A percentile compares a stretch with the other conserved stretches of the same genome.
These are phyloP conservation scores for Carduelis carduelis DNA, from an alignment of 2,797 vertebrate species.

Conservation along the genomic window DNA sequence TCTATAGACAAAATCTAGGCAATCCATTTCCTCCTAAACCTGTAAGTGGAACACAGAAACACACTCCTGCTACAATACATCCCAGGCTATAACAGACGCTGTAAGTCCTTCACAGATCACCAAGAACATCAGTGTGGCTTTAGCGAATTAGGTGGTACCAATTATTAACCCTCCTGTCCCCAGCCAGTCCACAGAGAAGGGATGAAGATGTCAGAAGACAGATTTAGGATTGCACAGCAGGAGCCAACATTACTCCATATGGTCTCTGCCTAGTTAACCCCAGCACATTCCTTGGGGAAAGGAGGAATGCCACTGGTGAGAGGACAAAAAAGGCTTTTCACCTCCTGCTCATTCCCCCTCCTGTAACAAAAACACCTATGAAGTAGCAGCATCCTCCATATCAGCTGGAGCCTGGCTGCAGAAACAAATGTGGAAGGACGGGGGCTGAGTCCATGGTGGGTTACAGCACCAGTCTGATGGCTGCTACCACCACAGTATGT, in stretches of 20 bases:
- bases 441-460: neutral
- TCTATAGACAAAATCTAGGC: neutral
- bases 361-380: neutral
- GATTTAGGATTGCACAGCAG: neutral
- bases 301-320: neutral
- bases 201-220: neutral
- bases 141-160: neutral
- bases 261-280: neutral
- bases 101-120: neutral
- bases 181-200: rapidly evolving
- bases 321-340: neutral
- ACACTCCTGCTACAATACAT: neutral
- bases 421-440: neutral
- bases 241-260: rapidly evolving
- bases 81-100: neutral
- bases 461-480: neutral
- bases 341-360: neutral
- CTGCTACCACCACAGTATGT: neutral
- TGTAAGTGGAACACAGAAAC: neutral
- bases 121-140: neutral
- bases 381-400: neutral
- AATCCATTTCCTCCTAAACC: neutral
- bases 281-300: neutral
- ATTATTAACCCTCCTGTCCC: neutral
- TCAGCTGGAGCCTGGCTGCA: neutral